Evolutionary conservation across 2,888 invertebrate species (phyloP).

Genomic region (Hemicrepidius hirtus): DNA sequence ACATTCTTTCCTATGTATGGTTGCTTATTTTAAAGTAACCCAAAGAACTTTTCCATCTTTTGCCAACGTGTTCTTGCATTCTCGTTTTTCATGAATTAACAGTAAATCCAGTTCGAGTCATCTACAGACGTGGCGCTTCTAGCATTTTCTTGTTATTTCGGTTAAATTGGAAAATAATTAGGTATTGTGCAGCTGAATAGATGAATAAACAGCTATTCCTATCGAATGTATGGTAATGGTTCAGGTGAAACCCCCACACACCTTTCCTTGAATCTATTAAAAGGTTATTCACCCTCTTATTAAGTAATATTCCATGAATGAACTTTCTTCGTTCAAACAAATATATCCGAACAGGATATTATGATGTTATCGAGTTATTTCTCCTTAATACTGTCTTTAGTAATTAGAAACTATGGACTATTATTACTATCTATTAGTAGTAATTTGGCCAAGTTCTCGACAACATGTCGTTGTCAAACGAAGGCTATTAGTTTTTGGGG

Average conservation of each 20-base stretch:
- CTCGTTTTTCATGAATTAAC: constrained; percentile 11
- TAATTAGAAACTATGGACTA: constrained; percentile 18
- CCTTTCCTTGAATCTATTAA: constrained; percentile 38
- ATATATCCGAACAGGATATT: constrained; percentile 9
- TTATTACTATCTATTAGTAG: too few species aligned
- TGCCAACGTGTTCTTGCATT: constrained; percentile 9
- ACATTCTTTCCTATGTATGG: neutral
- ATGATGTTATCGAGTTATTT: constrained; percentile 8
- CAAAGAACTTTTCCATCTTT: neutral
- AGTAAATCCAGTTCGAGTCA: constrained; percentile 13
- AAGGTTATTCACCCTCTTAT: constrained; percentile 47
- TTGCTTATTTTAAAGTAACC: neutral
- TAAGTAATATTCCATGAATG: constrained; percentile 35
- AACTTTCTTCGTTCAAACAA: constrained; percentile 12
- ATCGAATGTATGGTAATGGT: constrained; percentile 33
- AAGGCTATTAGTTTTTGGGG: neutral
- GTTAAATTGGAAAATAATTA: constrained; percentile 30
- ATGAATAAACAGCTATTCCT: constrained; percentile 13
- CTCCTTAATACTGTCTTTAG: neutral
- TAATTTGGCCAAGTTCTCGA: constrained; percentile 3
- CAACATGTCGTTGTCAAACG: neutral
- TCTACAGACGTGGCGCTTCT: constrained; percentile 17
- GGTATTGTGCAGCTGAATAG: constrained; percentile 22
- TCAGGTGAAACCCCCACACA: constrained; percentile 37
- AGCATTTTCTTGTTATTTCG: neutral